phyloP scores from a whole-genome alignment of 1,140 invertebrate species.

The Drosophila lini region DNA sequence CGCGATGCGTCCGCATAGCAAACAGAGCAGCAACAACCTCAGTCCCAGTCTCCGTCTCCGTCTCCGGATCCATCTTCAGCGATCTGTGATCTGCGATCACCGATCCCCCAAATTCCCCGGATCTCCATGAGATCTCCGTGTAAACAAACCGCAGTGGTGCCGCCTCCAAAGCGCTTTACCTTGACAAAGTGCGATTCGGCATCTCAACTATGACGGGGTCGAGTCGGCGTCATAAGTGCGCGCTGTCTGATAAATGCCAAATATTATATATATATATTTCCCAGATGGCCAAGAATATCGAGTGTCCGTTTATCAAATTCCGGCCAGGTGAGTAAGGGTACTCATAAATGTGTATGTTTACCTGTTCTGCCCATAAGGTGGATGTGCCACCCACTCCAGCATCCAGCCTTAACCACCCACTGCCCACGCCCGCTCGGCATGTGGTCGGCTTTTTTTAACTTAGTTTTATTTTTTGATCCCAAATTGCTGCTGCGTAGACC shows the following conservation, averaged over 20 bases:
- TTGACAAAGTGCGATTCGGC: conserved; percentile 71
- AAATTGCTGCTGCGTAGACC: conserved; percentile 27
- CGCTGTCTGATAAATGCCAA: conserved; percentile 25
- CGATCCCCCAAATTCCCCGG: conserved; percentile 1
- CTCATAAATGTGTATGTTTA: conserved; percentile 33
- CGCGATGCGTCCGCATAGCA: conserved; percentile 61
- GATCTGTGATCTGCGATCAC: conserved; percentile 4
- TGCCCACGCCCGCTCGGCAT: conserved; percentile 32
- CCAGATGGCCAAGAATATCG: conserved; percentile 31
- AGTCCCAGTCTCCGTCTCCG: conserved; percentile 20
- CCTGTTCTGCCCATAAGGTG: conserved; percentile 31
- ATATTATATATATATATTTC: conserved; percentile 1
- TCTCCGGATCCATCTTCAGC: conserved; percentile 2
- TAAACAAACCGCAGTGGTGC: conserved; percentile 69
- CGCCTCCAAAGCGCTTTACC: conserved; percentile 34
- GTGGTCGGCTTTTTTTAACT: conserved; percentile 23
- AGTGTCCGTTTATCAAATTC: conserved; percentile 29
- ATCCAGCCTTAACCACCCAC: conserved; percentile 19
- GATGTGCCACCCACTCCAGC: conserved; percentile 19
- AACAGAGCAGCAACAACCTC: conserved; percentile 49
- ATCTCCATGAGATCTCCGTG: conserved; percentile 18
- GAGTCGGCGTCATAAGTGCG: conserved; percentile 43
- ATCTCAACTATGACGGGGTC: conserved; percentile 48
- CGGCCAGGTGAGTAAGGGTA: conserved; percentile 24
- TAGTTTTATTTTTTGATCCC: conserved; percentile 1